Conservation (phyloP, 2,113 vertebrate species). For the Campylomormyrus numenius region DNA sequence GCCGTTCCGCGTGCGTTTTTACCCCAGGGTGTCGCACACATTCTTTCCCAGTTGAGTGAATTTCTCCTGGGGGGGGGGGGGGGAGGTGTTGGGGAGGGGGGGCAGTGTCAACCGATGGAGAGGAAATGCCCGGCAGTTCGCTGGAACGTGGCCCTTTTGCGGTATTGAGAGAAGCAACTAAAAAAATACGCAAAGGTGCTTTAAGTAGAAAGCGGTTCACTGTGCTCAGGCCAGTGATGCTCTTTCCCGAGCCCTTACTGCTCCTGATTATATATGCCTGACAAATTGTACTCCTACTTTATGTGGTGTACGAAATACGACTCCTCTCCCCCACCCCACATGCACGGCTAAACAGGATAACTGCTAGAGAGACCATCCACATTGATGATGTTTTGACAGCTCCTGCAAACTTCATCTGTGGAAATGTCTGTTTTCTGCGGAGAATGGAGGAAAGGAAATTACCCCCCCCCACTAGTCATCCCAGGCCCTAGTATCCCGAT, state of each 20-base stretch:
- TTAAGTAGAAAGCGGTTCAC: conserved; percentile 6
- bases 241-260: not conserved
- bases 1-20: conserved; percentile 68
- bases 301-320: not conserved
- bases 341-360: not conserved
- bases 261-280: not conserved
- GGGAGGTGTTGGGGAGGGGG: conserved; percentile 53
- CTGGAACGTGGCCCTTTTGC: conserved; percentile 21
- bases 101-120: conserved; percentile 52
- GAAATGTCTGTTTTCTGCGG: not conserved
- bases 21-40: conserved; percentile 82
- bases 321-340: not conserved
- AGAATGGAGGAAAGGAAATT: not conserved
- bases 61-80: conserved; percentile 53
- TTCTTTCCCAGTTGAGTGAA: conserved; percentile 87
- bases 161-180: conserved; percentile 1
- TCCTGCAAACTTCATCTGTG: conserved; percentile 13
- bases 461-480: not conserved
- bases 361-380: conserved; percentile 13
- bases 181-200: conserved; percentile 9
- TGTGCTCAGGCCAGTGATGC: not conserved
- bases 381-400: conserved; percentile 16
- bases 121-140: conserved; percentile 38
- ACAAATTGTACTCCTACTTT: conserved; percentile 2
- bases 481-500: not conserved